Conservation (phyloP, 2,113 vertebrate species). For the Sylvia atricapilla region DNA sequence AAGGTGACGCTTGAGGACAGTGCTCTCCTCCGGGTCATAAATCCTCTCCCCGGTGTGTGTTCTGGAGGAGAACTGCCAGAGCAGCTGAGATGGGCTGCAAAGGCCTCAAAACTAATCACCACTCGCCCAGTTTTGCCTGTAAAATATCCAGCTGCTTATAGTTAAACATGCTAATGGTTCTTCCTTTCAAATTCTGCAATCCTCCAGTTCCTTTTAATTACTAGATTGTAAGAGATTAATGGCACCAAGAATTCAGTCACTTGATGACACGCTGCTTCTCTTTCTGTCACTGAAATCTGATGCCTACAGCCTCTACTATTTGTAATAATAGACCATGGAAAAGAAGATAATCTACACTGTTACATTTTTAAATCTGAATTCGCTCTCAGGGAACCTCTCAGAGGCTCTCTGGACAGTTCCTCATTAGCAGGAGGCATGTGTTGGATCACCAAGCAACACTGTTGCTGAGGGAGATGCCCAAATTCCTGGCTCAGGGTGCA, state of each 20-base stretch:
- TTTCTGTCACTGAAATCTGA: conserved; percentile 1
- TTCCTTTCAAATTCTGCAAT: conserved; percentile 11
- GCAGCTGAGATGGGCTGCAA: neutral
- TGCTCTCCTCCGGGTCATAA: neutral
- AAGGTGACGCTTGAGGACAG: neutral
- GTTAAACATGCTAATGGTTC: neutral
- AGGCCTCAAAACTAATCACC: neutral
- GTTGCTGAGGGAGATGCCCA: neutral
- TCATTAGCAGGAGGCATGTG: neutral
- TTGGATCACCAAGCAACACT: neutral
- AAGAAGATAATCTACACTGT: neutral
- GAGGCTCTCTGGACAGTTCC: neutral
- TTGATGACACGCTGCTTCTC: neutral
- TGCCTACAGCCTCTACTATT: neutral
- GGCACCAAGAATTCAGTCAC: neutral
- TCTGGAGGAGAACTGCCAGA: neutral
- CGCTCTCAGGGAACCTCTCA: neutral
- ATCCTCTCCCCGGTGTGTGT: neutral
- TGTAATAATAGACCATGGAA: neutral
- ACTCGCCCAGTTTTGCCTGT: neutral
- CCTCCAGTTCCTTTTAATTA: conserved; percentile 14
- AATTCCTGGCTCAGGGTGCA: neutral
- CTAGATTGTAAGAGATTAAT: neutral
- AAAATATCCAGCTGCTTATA: neutral
- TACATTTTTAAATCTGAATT: neutral